Base-by-base conservation (phyloP, 2,113 vertebrate species). In the Cinclus cinclus region DNA sequence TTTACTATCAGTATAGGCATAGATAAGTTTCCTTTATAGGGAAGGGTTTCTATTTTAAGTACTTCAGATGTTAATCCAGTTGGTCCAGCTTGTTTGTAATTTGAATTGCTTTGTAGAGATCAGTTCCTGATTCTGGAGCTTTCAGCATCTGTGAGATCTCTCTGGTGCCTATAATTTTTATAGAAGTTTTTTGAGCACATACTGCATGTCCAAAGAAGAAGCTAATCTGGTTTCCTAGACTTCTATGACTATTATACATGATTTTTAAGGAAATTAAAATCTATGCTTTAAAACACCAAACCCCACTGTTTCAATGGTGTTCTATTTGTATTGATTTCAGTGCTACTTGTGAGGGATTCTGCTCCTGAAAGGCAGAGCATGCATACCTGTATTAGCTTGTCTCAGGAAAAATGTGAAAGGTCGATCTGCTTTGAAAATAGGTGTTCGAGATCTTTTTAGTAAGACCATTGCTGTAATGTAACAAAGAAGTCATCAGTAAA, bases 391-490 rank as follows among this genome's bases (percentile, higher is more conserved):
- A 77, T 94, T 97, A 30, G 96, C 83, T 74, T 99, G 98, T 93
- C 98, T 98, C 81, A 99, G 97, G 46, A 99, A 97, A 93, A 99
- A 99, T 42, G 98, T 89, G 96, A 99, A 99, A 31, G 99, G 98
- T 28, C 98, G 96, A 85, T 99, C 98, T 28, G 98, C 99, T 97
- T 99, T 99, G 94, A 99, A 99, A 83, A 98, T 90, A 7, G 98
- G 98, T 18, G 98, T 97, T 37, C 98, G 97, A 47, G 99, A 99
- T 95, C 99, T 97, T 97, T 99, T 99, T 56, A 99, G 97, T 58
- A 99, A 96, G 75, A 99, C 95, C 98, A 99, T 98, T 46, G 98
- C 99, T 99, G 96, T 63, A 53, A 73, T 52, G 28, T 47, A 94
- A 95, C 46, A 52, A 35, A 80, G 73, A 91, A 83, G 81, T 44